A percentile compares a stretch with the other conserved stretches of the same genome.
These are phyloP conservation scores for Frankliniella fusca DNA, from an alignment of 2,888 invertebrate genomes.

Conservation along the genomic window DNA sequence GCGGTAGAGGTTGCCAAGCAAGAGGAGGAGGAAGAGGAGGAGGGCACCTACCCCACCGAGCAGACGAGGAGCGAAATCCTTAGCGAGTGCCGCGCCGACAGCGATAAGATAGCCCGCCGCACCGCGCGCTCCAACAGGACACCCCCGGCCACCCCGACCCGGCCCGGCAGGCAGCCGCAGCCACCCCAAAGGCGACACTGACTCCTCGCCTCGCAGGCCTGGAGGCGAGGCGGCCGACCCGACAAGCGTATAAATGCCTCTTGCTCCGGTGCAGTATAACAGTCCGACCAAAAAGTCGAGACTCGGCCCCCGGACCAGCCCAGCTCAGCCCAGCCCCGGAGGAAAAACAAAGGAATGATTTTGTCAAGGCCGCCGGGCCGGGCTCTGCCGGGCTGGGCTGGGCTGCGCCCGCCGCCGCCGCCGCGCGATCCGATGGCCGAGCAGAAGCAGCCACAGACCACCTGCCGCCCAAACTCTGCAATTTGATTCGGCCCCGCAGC, in stretches of 20 bases:
- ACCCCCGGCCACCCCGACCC: no score
- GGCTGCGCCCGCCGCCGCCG: constrained; percentile 41
- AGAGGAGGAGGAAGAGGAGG: constrained; percentile 43
- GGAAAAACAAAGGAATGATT: constrained; percentile 18
- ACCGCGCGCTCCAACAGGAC: no score
- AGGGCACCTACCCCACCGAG: constrained; percentile 41
- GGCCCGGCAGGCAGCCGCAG: not conserved
- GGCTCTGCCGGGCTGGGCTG: constrained; percentile 43
- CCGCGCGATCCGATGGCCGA: constrained; percentile 36
- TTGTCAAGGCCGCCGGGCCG: constrained; percentile 7
- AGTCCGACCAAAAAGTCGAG: constrained; percentile 10
- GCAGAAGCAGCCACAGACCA: constrained; percentile 39
- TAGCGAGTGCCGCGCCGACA: no score
- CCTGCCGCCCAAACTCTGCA: constrained; percentile 30
- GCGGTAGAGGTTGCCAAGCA: constrained; percentile 48
- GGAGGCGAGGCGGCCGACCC: no score
- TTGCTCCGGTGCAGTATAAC: no score
- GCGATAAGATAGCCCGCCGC: no score
- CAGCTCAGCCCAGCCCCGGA: not conserved
- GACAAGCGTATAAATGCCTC: no score
- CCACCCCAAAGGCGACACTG: no score
- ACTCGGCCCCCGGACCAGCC: not conserved
- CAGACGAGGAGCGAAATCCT: constrained; percentile 42
- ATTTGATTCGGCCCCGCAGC: constrained; percentile 2
- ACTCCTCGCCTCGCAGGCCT: no score